These are phyloP conservation scores for Morpho deidamia DNA, from an alignment of 2,888 invertebrate genomes.

Conservation along the genomic window DNA sequence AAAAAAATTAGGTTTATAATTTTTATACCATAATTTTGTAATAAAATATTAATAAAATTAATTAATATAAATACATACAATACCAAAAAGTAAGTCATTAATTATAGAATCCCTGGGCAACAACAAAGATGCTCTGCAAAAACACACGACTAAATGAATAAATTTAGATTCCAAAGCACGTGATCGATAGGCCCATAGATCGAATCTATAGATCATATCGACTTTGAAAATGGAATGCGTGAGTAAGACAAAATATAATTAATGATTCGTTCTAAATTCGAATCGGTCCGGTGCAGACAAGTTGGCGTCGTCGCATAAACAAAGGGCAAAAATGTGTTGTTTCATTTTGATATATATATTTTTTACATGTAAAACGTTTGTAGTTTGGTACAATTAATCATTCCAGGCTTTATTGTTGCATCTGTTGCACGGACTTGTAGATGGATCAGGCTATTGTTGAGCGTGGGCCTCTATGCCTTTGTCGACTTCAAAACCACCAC, in stretches of 20 bases:
- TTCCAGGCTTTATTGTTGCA: slow-evolving; percentile 62
- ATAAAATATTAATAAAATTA: neutral
- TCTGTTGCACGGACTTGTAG: slow-evolving; percentile 63
- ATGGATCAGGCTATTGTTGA: slow-evolving; percentile 54
- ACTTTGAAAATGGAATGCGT: slow-evolving; percentile 74
- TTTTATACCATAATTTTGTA: no score
- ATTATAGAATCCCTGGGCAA: slow-evolving; percentile 15
- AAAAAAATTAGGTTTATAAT: no score
- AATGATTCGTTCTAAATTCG: slow-evolving; percentile 73
- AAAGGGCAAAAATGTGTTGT: slow-evolving; percentile 68
- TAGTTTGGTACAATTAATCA: slow-evolving; percentile 69
- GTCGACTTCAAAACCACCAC: slow-evolving; percentile 53
- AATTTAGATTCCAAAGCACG: slow-evolving; percentile 69
- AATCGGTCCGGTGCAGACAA: slow-evolving; percentile 74
- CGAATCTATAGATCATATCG: slow-evolving; percentile 77
- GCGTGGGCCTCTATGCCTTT: slow-evolving; percentile 48
- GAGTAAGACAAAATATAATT: slow-evolving; percentile 79
- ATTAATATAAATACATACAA: neutral
- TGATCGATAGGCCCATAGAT: slow-evolving; percentile 76
- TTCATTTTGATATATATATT: slow-evolving; percentile 44
- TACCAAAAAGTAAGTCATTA: slow-evolving; percentile 16
- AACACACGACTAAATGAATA: slow-evolving; percentile 74
- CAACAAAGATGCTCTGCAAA: slow-evolving; percentile 54
- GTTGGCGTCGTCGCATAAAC: slow-evolving; percentile 75
- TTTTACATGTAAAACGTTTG: slow-evolving; percentile 63